Conservation (phyloP, 2,888 invertebrate genomes). For the Agonopterix heracliana region DNA sequence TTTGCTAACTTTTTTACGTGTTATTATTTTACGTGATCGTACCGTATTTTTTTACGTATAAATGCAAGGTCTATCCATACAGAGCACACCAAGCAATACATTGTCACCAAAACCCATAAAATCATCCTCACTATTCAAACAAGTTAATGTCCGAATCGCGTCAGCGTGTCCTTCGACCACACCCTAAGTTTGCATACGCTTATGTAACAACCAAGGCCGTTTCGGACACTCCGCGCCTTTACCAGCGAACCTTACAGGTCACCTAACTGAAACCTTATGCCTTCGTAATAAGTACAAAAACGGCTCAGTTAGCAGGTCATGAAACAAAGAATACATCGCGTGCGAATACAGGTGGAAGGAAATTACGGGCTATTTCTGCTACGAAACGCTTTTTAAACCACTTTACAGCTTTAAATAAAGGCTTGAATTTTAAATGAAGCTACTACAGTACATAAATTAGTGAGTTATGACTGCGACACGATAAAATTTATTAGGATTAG, state of each 20-base stretch:
- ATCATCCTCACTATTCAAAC: no score
- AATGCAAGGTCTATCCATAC: no score
- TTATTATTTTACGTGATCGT: no score
- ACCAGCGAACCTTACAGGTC: not conserved
- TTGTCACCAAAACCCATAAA: no score
- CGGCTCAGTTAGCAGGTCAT: not conserved
- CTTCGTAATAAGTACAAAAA: no score
- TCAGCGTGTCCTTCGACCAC: slow-evolving; percentile 36
- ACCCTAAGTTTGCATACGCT: slow-evolving; percentile 37
- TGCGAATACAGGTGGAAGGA: slow-evolving; percentile 39
- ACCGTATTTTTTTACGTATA: no score
- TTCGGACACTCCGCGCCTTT: slow-evolving; percentile 41
- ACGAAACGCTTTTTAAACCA: slow-evolving; percentile 8
- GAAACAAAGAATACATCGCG: slow-evolving; percentile 35
- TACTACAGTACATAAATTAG: not conserved
- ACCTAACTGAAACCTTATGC: no score
- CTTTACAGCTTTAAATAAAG: not conserved
- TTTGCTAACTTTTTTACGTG: no score
- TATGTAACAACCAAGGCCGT: slow-evolving; percentile 58
- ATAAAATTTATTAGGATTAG: no score
- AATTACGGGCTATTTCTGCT: slow-evolving; percentile 49
- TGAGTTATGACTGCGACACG: slow-evolving; percentile 3
- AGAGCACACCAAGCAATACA: no score
- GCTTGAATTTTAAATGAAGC: no score
- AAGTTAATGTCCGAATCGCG: slow-evolving; percentile 18